Conservation (phyloP, 1,140 invertebrate species). For the Drosophila sproati region DNA sequence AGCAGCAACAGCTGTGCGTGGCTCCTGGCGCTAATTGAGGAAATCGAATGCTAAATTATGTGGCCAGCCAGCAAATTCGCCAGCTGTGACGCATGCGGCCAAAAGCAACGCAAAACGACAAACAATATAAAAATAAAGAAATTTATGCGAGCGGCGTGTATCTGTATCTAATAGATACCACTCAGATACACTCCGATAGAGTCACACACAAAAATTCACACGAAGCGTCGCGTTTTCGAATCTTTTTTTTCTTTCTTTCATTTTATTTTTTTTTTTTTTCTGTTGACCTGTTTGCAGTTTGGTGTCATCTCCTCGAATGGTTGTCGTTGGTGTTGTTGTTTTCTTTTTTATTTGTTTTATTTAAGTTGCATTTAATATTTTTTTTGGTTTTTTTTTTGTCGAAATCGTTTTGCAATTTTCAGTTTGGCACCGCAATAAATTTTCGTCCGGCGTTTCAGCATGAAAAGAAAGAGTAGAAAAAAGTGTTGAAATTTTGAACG, state of each 20-base stretch:
- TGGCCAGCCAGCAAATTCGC: constrained; percentile 42
- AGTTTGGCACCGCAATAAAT: constrained; percentile 56
- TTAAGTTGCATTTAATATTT: constrained; percentile 35
- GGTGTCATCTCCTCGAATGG: constrained; percentile 40
- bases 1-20: constrained; percentile 26
- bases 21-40: constrained; percentile 69
- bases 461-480: constrained; percentile 13
- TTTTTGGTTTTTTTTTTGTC: constrained; percentile 32
- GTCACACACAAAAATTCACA: constrained; percentile 38
- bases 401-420: constrained; percentile 54
- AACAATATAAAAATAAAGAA: constrained; percentile 6
- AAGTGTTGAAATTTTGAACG: constrained; percentile 46
- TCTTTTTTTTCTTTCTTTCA: neutral
- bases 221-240: constrained; percentile 19
- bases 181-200: constrained; percentile 22
- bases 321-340: constrained; percentile 6
- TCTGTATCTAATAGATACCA: constrained; percentile 62
- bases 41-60: constrained; percentile 80
- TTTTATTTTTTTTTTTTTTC: neutral
- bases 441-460: constrained; percentile 29
- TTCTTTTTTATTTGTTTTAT: constrained; percentile 13
- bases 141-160: constrained; percentile 46
- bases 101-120: constrained; percentile 3
- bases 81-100: constrained; percentile 56
- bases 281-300: constrained; percentile 32